phyloP scores from a whole-genome alignment of 2,797 vertebrate species.

The Microchirus variegatus region DNA sequence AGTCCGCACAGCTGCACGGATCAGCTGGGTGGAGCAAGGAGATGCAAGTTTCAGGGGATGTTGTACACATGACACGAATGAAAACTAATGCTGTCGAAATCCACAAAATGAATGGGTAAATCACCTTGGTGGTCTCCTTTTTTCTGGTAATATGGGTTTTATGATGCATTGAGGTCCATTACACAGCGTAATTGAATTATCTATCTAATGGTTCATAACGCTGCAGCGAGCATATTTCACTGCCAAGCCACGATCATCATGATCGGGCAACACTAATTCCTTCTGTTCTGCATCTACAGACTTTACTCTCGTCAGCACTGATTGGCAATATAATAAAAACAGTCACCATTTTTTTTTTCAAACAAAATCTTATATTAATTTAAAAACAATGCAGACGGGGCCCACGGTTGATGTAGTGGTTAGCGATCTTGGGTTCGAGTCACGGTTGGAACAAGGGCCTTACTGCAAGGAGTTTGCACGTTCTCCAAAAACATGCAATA shows the following conservation, averaged over 20 bases:
- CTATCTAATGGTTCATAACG: conserved; percentile 8
- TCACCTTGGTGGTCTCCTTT: not conserved
- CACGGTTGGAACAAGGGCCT: too few species aligned
- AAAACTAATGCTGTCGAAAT: conserved; percentile 3
- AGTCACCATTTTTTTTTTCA: too few species aligned
- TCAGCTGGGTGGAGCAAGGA: conserved; percentile 24
- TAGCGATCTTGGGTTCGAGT: too few species aligned
- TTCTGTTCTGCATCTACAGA: conserved; percentile 20
- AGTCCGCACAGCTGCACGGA: conserved; percentile 17
- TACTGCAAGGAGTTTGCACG: too few species aligned
- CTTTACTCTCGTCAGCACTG: conserved; percentile 21
- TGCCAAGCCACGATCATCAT: not conserved
- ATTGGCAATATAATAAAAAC: conserved; percentile 25
- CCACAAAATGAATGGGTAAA: not conserved
- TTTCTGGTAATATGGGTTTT: not conserved
- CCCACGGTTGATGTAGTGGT: too few species aligned
- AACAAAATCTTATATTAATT: too few species aligned
- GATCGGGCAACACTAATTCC: conserved; percentile 7
- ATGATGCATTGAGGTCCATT: conserved; percentile 5
- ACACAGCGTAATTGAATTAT: conserved; percentile 12
- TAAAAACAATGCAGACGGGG: too few species aligned
- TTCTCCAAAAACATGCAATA: too few species aligned
- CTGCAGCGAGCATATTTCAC: conserved; percentile 6
- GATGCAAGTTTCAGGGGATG: conserved; percentile 17
- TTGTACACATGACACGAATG: not conserved